A percentile compares a stretch with the other conserved stretches of the same genome.
Conservation (phyloP, 2,113 vertebrate species). For the Podarcis muralis region DNA sequence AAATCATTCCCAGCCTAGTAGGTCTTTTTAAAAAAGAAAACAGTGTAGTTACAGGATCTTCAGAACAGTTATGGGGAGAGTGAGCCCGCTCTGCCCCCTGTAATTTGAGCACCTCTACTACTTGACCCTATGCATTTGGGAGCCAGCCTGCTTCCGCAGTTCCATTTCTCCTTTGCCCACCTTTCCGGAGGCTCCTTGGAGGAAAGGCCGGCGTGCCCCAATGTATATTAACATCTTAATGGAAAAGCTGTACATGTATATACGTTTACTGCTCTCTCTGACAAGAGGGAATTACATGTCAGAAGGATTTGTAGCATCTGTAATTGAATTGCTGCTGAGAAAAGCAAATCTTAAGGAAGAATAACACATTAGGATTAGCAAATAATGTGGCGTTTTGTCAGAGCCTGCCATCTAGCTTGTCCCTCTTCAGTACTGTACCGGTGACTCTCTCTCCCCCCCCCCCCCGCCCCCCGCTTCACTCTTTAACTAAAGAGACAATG, state of each 20-base stretch:
- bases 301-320: conserved; percentile 91
- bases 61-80: not conserved
- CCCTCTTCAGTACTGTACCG: conserved; percentile 71
- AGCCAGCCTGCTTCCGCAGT: not conserved
- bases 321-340: conserved; percentile 95
- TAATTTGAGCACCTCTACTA: no score
- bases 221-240: conserved; percentile 91
- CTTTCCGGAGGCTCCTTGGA: conserved; percentile 20
- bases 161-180: not conserved
- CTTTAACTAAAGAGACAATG: conserved; percentile 43
- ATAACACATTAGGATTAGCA: conserved; percentile 91
- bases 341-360: conserved; percentile 91
- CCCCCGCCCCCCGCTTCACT: conserved; percentile 40
- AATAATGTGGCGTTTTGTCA: conserved; percentile 87
- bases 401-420: conserved; percentile 67
- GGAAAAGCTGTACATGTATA: conserved; percentile 85
- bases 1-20: not conserved
- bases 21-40: not conserved
- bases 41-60: not conserved
- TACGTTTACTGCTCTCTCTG: conserved; percentile 82
- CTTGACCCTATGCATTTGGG: not conserved
- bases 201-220: conserved; percentile 60
- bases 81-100: not conserved
- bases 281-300: conserved; percentile 94
- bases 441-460: conserved; percentile 54